Percentiles rank a stretch among this genome's conserved stretches.
These are phyloP conservation scores for Perognathus longimembris DNA, from an alignment of 2,113 vertebrate species.

Conservation along the genomic window DNA sequence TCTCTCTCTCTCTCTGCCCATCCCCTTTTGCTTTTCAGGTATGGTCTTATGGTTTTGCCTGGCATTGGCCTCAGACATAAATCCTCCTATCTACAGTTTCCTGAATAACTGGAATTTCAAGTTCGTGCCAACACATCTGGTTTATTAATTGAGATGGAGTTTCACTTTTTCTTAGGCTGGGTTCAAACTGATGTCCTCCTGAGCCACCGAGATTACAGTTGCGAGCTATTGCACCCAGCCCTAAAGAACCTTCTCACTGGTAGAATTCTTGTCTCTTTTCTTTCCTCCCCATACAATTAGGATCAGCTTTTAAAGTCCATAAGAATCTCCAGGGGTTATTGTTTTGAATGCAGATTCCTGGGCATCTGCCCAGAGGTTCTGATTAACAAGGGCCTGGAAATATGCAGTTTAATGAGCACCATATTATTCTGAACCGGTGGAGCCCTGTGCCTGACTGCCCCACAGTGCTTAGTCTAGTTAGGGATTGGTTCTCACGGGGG, in stretches of 20 bases:
- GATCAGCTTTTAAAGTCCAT: background rate
- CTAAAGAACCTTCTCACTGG: background rate
- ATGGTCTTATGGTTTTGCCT: too few relatives aligned
- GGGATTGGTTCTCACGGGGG: background rate
- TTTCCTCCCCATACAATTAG: background rate
- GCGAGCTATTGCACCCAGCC: too few relatives aligned
- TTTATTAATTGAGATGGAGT: too few relatives aligned
- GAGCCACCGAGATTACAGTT: too few relatives aligned
- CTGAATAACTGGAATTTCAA: too few relatives aligned
- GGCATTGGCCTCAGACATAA: too few relatives aligned
- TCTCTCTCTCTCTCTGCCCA: too few relatives aligned
- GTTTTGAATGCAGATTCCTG: conserved; percentile 15
- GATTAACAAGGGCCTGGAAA: background rate
- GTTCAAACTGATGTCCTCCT: too few relatives aligned
- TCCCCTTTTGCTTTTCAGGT: too few relatives aligned
- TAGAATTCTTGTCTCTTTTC: background rate
- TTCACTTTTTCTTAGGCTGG: too few relatives aligned
- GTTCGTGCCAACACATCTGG: too few relatives aligned
- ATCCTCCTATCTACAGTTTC: too few relatives aligned
- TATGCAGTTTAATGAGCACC: conserved; percentile 41
- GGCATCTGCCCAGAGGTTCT: background rate
- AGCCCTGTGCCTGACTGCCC: background rate
- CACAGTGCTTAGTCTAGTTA: background rate
- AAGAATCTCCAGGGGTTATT: background rate
- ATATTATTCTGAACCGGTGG: background rate